Percentiles rank a stretch among this genome's conserved stretches.
These are phyloP conservation scores for Chaetops frenatus DNA, from an alignment of 2,113 vertebrate species.

Conservation along the genomic window DNA sequence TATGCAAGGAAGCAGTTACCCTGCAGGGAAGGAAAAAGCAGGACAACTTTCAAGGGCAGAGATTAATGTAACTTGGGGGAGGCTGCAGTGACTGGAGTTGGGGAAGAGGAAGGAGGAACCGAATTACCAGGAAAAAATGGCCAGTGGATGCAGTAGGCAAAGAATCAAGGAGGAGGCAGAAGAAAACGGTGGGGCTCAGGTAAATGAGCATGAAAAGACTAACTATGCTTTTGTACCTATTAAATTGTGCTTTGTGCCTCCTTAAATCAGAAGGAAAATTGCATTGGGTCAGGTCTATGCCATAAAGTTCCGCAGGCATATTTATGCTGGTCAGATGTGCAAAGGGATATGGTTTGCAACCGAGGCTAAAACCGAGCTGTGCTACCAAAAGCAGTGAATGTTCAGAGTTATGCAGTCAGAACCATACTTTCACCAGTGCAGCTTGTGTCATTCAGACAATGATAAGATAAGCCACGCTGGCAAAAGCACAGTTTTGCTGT, in stretches of 20 bases:
- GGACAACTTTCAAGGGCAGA: conserved; percentile 10
- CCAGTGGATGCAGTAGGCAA: background rate
- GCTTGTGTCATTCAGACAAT: background rate
- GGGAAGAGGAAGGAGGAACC: background rate
- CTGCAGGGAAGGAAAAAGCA: conserved; percentile 17
- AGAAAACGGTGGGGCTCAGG: background rate
- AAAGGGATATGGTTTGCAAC: background rate
- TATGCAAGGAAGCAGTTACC: background rate
- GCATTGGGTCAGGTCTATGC: background rate
- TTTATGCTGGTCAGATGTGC: background rate
- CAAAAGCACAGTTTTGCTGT: background rate
- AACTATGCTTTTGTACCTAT: background rate
- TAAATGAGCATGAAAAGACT: background rate
- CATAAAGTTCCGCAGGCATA: background rate
- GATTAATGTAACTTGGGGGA: background rate
- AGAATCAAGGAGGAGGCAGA: background rate
- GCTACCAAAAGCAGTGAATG: background rate
- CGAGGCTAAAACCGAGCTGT: fast-evolving
- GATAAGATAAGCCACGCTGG: background rate
- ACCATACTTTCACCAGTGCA: background rate
- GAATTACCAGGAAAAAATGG: background rate
- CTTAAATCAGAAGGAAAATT: background rate
- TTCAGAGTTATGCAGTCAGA: background rate
- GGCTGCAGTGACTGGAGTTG: background rate
- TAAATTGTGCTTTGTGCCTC: background rate